Evolutionary conservation across 2,113 vertebrate species (phyloP), one percentile per base, ranked within the genome.

Genomic region (Albula goreensis): DNA sequence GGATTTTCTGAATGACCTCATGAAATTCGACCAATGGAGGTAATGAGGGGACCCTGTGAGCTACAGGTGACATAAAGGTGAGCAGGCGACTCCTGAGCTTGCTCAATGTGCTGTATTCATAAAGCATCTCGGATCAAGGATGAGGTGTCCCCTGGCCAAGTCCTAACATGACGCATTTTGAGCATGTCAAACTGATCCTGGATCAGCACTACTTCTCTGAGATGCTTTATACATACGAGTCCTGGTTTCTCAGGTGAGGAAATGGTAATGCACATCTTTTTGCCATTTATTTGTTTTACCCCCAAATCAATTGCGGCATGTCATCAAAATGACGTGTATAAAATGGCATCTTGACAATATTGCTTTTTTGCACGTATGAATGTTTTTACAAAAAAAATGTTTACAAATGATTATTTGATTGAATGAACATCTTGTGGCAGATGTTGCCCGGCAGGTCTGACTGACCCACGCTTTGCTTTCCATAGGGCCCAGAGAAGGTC

Each of bases 71-170:
- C 19, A 70, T 60, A 85, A 22, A 66, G 81, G 92, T 90, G 87
- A 90, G 89, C 92, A 90, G 95, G 93, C 92, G 31, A 41, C 31
- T 41, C 31, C 31, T 41, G 31, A 41, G 31, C 31, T 41, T 41
- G 31, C 31, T 41, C 31, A 41, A 1, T 41, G 31, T 41, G 31
- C 31, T 41, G 31, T 41, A 41, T 41, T 41, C 31, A 41, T 41
- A 41, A 41, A 41, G 31, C 31, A 41, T 41, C 31, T 41, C 31
- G 1, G 31, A 41, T 41, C 31, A 41, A 41, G 31, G 31, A 41
- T 41, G 31, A 41, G 31, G 31, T 41, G 31, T 41, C 31, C 31
- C 31, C 31, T 41, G 31, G 31, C 31, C 31, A 41, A 1, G 1
- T 41, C 31, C 31, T 1, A 0, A 41, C 31, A 41, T 41, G 31